Conservation (phyloP, 2,113 vertebrate species). For the Anthoscopus minutus region DNA sequence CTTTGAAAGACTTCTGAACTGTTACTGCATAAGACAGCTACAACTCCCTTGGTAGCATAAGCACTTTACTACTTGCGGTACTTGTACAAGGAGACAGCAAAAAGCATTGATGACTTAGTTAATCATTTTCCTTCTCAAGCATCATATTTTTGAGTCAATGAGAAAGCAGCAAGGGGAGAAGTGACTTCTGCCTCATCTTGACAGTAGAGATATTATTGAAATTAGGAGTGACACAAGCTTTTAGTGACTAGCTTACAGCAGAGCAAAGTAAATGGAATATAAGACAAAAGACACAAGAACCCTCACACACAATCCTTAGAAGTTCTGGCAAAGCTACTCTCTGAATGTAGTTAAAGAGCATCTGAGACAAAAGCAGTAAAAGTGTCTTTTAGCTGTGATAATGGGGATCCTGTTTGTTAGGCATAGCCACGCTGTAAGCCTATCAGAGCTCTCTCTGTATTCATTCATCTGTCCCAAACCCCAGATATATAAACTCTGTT, state of each 20-base stretch:
- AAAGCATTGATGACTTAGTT: background rate
- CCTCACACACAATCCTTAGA: background rate
- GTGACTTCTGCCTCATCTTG: background rate
- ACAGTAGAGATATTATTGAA: background rate
- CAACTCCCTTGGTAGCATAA: background rate
- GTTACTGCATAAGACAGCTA: background rate
- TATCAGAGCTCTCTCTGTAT: background rate
- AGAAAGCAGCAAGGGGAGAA: background rate
- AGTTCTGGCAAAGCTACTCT: background rate
- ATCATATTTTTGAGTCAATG: background rate
- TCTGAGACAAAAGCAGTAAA: background rate
- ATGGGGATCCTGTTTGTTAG: background rate
- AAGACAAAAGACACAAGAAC: background rate
- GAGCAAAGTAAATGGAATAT: background rate
- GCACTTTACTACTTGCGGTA: background rate
- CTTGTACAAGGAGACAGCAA: background rate
- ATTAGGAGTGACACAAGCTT: background rate
- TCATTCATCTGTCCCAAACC: background rate
- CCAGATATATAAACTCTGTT: background rate
- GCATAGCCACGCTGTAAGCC: background rate
- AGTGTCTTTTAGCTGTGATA: background rate
- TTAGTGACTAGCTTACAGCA: background rate
- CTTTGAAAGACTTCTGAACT: background rate
- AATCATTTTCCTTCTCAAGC: background rate
- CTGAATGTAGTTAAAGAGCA: background rate